A percentile compares a stretch with the other conserved stretches of the same genome.
Conservation (phyloP, 1,140 invertebrate genomes). For the Drosophila mayri region DNA sequence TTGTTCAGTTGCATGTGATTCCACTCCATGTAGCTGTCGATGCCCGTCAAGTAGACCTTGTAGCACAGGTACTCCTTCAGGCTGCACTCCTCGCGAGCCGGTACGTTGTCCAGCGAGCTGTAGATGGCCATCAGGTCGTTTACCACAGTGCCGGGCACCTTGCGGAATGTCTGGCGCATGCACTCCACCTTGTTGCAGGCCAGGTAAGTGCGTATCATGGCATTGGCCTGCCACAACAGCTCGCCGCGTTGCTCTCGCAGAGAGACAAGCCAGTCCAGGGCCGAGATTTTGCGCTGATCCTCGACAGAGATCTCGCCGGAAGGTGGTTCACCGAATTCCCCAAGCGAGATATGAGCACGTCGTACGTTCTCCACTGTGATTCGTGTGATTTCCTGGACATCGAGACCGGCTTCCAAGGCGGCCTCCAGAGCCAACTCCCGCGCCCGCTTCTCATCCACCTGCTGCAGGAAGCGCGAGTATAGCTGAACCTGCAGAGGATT, state of each 20-base stretch:
- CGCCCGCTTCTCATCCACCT: conserved; percentile 85
- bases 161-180: conserved; percentile 89
- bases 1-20: conserved; percentile 92
- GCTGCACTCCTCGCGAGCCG: conserved; percentile 86
- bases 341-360: conserved; percentile 87
- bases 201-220: conserved; percentile 94
- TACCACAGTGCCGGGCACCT: conserved; percentile 89
- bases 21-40: conserved; percentile 96
- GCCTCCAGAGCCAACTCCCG: conserved; percentile 87
- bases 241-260: conserved; percentile 92
- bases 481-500: conserved; percentile 89
- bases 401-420: conserved; percentile 91
- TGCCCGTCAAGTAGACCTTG: conserved; percentile 92
- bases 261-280: conserved; percentile 95
- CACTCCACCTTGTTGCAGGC: conserved; percentile 89
- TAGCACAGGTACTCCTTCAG: conserved; percentile 92
- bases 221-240: conserved; percentile 93
- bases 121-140: conserved; percentile 87
- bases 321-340: conserved; percentile 34
- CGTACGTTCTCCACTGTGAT: conserved; percentile 89
- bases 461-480: conserved; percentile 92
- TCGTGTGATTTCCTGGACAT: conserved; percentile 93
- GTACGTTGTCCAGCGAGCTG: conserved; percentile 86
- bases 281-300: conserved; percentile 89
- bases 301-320: conserved; percentile 58